Evolutionary conservation across 23 tunicate species (phyloP), one percentile per base, ranked within the genome.

Genomic region (Aplidium turbinatum): DNA sequence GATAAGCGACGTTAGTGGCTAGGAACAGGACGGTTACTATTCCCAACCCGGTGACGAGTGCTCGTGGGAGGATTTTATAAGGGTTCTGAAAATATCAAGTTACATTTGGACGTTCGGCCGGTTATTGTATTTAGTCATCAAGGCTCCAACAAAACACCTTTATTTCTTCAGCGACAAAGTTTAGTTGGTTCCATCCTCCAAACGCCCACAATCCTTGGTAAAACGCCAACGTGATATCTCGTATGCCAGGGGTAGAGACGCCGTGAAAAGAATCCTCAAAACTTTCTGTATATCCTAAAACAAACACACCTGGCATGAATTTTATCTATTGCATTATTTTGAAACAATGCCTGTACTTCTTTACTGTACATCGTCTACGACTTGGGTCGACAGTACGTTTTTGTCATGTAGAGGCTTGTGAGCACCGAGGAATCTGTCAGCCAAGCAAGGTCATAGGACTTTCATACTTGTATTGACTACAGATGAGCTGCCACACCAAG

Each of bases 121-220:
- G n/a, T 42, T 42, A 42, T 42, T 42, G 50, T 42, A 42, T 42
- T 42, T 42, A 42, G 50, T 16, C 11, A 42, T 42, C 13, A 16
- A 42, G 50, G 11, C 16, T 16, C 16, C 11, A 42, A 42, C 11
- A 42, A 42, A 42, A 9, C 50, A 84, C 91, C 56, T 84, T 77
- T 4, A 84, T 38, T 68, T 84, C 91, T 68, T 84, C 91, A 45
- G 78, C 31, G 47, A 84, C 58, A 72, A 68, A 84, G 47, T 84
- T 84, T 30, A 84, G 36, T 47, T 84, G 91, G 55, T 84, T 84
- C 91, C 91, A 84, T 57, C 91, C 91, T 68, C 78, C 91, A 27
- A 56, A 82, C 1, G 91, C 83, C 91, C 91, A 84, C 19, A 84
- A 35, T 3, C 91, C 91, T 68, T 84, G 91, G 48, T 84, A 84